A percentile compares a stretch with the other conserved stretches of the same genome.
Conservation (phyloP, 2,797 vertebrate species). For the Pseudomugil gertrudae region DNA sequence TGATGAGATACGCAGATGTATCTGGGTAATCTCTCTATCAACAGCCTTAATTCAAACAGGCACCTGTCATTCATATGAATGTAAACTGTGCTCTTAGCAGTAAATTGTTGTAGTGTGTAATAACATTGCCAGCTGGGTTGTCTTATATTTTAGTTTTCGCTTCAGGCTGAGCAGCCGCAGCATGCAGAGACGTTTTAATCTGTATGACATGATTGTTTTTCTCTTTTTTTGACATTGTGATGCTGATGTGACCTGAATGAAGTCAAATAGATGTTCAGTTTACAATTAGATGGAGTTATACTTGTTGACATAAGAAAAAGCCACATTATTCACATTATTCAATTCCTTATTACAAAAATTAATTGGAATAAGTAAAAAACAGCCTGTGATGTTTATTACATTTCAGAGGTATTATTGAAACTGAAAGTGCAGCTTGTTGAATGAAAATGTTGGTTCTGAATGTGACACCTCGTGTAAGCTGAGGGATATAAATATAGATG, state of each 20-base stretch:
- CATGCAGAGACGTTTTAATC: slow-evolving; percentile 13
- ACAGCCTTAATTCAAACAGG: slow-evolving; percentile 28
- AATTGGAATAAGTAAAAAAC: not conserved
- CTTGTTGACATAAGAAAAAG: not conserved
- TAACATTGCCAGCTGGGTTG: slow-evolving; percentile 19
- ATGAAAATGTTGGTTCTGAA: not conserved
- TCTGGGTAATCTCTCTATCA: slow-evolving; percentile 12
- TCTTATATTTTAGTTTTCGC: slow-evolving; percentile 32
- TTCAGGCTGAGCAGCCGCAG: slow-evolving; percentile 25
- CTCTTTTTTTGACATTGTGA: slow-evolving; percentile 12
- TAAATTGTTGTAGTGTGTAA: not conserved
- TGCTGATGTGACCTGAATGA: slow-evolving; percentile 4
- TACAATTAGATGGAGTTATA: slow-evolving; percentile 9
- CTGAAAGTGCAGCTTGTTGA: not conserved
- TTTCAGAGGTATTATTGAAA: not conserved
- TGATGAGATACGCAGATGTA: slow-evolving; percentile 23
- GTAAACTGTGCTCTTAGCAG: slow-evolving; percentile 6
- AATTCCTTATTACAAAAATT: not conserved
- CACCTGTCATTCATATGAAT: slow-evolving; percentile 31
- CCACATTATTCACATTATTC: not conserved
- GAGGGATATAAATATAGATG: not conserved
- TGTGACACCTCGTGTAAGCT: not conserved
- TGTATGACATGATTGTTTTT: slow-evolving; percentile 25
- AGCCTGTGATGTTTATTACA: not conserved
- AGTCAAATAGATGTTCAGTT: slow-evolving; percentile 13